phyloP scores from a whole-genome alignment of 2,113 vertebrate species.

The Mobula hypostoma region DNA sequence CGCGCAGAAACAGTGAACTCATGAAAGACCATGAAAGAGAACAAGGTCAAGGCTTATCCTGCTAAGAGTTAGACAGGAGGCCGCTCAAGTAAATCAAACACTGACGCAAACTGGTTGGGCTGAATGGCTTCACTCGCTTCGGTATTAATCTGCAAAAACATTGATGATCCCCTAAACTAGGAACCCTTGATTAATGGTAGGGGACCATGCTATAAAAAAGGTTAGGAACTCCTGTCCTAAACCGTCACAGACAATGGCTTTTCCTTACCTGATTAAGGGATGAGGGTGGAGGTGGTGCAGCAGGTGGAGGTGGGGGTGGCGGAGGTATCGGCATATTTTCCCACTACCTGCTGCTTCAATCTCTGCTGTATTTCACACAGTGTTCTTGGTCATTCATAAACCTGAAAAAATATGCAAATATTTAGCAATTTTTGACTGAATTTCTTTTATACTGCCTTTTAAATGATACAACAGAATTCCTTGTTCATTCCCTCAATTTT shows the following conservation, averaged over 20 bases:
- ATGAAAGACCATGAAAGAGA: too few species aligned
- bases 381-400: constrained; percentile 57
- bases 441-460: background rate
- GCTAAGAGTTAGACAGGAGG: too few species aligned
- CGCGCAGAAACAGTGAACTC: too few species aligned
- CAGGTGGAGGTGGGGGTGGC: constrained; percentile 75
- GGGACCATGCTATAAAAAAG: too few species aligned
- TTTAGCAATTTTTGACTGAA: too few species aligned
- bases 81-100: too few species aligned
- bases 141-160: background rate
- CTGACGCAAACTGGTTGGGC: too few species aligned
- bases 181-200: too few species aligned
- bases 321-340: constrained; percentile 86
- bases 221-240: too few species aligned
- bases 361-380: constrained; percentile 41
- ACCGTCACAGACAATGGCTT: background rate
- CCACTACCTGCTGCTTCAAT: constrained; percentile 47
- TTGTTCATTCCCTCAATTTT: background rate
- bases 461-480: too few species aligned
- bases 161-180: background rate
- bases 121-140: too few species aligned
- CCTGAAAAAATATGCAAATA: constrained; percentile 48
- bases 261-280: constrained; percentile 70
- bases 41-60: too few species aligned
- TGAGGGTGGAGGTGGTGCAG: constrained; percentile 78